These are phyloP conservation scores for Rapana venosa DNA, from an alignment of 2,888 invertebrate genomes.

Conservation along the genomic window DNA sequence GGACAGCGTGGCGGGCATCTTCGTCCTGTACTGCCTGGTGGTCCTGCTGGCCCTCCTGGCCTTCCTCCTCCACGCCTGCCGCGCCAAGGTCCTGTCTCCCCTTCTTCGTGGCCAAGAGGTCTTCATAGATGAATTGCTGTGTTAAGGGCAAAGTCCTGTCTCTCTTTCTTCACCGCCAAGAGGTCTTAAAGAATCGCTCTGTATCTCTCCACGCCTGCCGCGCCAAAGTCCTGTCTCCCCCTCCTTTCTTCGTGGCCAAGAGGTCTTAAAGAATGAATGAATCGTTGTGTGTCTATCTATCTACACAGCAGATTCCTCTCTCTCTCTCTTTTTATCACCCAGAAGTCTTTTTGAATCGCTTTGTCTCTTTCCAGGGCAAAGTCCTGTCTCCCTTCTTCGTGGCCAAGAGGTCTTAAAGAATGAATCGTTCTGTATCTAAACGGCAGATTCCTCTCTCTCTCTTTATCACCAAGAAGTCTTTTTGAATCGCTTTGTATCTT, in stretches of 20 bases:
- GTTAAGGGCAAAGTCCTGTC: too few species aligned
- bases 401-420: neutral
- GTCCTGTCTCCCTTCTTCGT: conserved; percentile 20
- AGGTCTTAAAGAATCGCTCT: too few species aligned
- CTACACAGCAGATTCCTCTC: too few species aligned
- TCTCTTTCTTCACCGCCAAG: too few species aligned
- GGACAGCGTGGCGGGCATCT: conserved; percentile 12
- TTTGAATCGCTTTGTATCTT: neutral
- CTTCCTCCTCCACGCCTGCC: conserved; percentile 3
- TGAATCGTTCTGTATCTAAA: too few species aligned
- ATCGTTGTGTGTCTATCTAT: too few species aligned
- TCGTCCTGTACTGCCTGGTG: conserved; percentile 1
- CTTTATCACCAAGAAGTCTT: too few species aligned
- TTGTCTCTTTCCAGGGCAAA: neutral
- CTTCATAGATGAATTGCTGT: too few species aligned
- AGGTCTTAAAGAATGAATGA: too few species aligned
- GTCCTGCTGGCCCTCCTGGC: neutral
- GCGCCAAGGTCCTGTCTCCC: neutral
- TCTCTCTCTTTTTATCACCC: too few species aligned
- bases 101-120: conserved; percentile 9
- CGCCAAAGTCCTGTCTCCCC: neutral
- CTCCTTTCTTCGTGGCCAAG: conserved; percentile 23
- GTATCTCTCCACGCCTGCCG: neutral
- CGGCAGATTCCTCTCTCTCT: too few species aligned
- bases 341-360: too few species aligned